Evolutionary conservation across 2,113 vertebrate genomes (phyloP).

Genomic region (Cygnus buccinator): DNA sequence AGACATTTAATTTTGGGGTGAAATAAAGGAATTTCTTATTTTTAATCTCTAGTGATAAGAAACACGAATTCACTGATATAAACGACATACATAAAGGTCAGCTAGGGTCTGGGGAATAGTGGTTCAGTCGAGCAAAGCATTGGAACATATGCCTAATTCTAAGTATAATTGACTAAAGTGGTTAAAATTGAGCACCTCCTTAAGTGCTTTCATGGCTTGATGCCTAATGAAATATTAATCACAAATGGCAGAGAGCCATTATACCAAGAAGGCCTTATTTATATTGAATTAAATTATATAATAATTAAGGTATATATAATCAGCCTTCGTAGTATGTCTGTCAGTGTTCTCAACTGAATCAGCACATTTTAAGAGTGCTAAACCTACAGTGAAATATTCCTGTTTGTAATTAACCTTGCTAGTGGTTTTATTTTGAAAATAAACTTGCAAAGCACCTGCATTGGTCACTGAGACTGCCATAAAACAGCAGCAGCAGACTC

Average conservation of each 20-base stretch:
- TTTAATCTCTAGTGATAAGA: not conserved
- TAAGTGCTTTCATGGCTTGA: conserved; percentile 55
- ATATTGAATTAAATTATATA: conserved; percentile 49
- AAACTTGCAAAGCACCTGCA: not conserved
- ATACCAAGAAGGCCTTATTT: conserved; percentile 49
- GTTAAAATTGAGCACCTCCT: conserved; percentile 56
- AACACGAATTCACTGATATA: not conserved
- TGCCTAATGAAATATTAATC: conserved; percentile 71
- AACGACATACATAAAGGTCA: conserved; percentile 10
- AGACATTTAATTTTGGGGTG: accelerated
- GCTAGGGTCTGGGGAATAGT: not conserved
- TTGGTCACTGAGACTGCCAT: accelerated
- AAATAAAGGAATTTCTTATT: not conserved
- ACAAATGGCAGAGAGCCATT: conserved; percentile 50
- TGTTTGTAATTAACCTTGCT: conserved; percentile 10
- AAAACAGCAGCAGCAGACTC: accelerated
- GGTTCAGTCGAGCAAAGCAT: not conserved
- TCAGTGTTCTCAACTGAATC: conserved; percentile 3
- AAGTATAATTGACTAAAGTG: conserved; percentile 48
- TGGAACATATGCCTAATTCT: conserved; percentile 37
- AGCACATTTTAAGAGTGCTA: conserved; percentile 18
- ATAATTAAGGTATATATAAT: conserved; percentile 48
- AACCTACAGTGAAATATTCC: not conserved
- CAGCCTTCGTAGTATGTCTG: not conserved
- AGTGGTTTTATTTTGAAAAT: not conserved